Conservation (phyloP, 2,888 invertebrate species). For the Ellobium chinense region DNA sequence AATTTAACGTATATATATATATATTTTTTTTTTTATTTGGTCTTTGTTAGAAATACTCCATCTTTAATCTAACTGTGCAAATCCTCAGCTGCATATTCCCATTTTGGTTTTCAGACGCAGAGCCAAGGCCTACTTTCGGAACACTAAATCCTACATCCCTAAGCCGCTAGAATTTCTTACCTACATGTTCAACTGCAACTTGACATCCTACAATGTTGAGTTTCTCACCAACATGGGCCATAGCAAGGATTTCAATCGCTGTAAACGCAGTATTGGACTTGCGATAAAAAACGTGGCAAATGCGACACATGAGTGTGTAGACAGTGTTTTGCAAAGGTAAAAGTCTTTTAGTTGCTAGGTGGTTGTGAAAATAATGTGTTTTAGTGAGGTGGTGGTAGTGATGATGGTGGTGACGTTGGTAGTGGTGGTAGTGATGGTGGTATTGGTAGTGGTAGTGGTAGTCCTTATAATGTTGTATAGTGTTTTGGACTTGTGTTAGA, state of each 20-base stretch:
- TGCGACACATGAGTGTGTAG: slow-evolving; percentile 10
- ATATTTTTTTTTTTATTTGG: too few relatives aligned
- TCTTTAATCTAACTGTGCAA: background rate
- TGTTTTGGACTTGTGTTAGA: too few relatives aligned
- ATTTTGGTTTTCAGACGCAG: slow-evolving; percentile 4
- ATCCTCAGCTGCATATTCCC: too few relatives aligned
- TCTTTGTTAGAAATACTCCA: background rate
- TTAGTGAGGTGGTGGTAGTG: background rate
- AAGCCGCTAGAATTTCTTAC: slow-evolving; percentile 29
- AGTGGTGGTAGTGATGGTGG: background rate
- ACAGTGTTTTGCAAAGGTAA: slow-evolving; percentile 19
- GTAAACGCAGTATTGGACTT: background rate
- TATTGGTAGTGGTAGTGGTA: too few relatives aligned
- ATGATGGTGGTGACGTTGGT: background rate
- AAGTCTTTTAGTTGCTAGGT: background rate
- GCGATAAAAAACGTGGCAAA: slow-evolving; percentile 9
- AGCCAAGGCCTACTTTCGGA: slow-evolving; percentile 6
- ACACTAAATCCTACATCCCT: slow-evolving; percentile 14
- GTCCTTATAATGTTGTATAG: too few relatives aligned
- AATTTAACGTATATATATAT: too few relatives aligned
- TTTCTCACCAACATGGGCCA: slow-evolving; percentile 36
- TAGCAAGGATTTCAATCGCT: slow-evolving; percentile 24
- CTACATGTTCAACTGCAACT: slow-evolving; percentile 40
- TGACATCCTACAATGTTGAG: slow-evolving; percentile 28
- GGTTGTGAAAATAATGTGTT: background rate